Percentiles rank a stretch among this genome's conserved stretches.
phyloP scores from a whole-genome alignment of 2,888 invertebrate genomes.

The Phragmatobia fuliginosa region DNA sequence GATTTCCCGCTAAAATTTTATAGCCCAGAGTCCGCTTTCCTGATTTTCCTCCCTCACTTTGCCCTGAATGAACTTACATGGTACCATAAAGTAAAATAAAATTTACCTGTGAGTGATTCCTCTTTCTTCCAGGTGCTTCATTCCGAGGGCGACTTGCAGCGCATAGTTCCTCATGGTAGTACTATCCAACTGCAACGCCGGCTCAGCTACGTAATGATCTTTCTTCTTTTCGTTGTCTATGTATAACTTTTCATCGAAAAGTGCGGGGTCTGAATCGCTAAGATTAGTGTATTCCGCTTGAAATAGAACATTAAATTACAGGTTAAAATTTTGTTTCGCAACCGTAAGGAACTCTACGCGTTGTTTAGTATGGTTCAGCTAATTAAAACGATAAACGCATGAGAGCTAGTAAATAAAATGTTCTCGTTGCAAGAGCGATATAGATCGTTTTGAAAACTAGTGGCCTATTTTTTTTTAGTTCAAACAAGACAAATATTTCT shows the following conservation, averaged over 20 bases:
- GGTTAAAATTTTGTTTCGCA: background rate
- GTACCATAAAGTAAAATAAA: background rate
- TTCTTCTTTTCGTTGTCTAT: constrained; percentile 48
- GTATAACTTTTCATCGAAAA: constrained; percentile 64
- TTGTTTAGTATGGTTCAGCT: too few relatives aligned
- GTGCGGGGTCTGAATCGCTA: constrained; percentile 76
- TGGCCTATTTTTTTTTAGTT: too few relatives aligned
- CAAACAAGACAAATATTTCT: too few relatives aligned
- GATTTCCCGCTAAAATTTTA: too few relatives aligned
- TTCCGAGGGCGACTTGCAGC: constrained; percentile 92
- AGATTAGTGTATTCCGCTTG: constrained; percentile 86
- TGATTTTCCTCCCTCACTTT: too few relatives aligned
- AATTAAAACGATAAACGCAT: too few relatives aligned
- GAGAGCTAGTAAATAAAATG: too few relatives aligned
- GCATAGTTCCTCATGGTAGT: constrained; percentile 90
- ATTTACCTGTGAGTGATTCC: constrained; percentile 90
- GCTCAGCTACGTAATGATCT: constrained; percentile 80
- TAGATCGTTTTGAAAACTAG: too few relatives aligned
- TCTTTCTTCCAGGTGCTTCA: constrained; percentile 91
- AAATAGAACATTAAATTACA: constrained; percentile 28
- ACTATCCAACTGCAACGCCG: constrained; percentile 75
- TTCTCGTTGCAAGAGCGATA: too few relatives aligned
- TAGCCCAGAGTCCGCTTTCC: too few relatives aligned
- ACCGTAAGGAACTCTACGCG: too few relatives aligned
- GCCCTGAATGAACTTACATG: too few relatives aligned